Conservation (phyloP, 2,113 vertebrate genomes). For the Platichthys stellatus region DNA sequence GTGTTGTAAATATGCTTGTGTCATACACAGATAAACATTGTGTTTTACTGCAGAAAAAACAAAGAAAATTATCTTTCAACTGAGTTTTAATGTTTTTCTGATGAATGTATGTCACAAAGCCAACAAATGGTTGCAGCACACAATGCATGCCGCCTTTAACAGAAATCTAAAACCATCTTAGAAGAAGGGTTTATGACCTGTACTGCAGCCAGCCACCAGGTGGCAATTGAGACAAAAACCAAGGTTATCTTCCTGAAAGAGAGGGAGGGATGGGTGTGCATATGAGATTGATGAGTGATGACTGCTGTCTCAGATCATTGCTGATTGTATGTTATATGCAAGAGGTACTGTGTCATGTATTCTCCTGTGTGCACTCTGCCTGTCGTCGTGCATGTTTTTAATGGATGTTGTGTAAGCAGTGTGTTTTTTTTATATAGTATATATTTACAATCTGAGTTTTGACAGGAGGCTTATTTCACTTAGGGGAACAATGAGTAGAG, state of each 20-base stretch:
- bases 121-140: too few species aligned
- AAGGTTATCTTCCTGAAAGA: neutral
- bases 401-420: neutral
- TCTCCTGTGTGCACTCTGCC: slow-evolving; percentile 12
- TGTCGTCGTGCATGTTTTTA: neutral
- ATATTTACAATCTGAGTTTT: slow-evolving; percentile 31
- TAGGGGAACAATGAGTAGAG: slow-evolving; percentile 58
- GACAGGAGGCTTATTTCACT: slow-evolving; percentile 45
- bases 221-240: neutral
- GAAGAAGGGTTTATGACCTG: too few species aligned
- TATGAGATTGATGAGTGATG: neutral
- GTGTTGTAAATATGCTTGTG: too few species aligned
- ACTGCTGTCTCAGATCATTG: slow-evolving; percentile 13
- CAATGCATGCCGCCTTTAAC: too few species aligned
- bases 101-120: too few species aligned
- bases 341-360: slow-evolving; percentile 2
- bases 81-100: too few species aligned
- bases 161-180: too few species aligned
- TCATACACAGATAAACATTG: too few species aligned
- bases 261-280: neutral
- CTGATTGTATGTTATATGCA: slow-evolving; percentile 7
- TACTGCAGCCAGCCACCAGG: too few species aligned
- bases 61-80: too few species aligned
- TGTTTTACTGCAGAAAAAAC: too few species aligned
- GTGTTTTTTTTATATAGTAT: neutral